Percentiles rank a stretch among this genome's conserved stretches.
phyloP scores from a whole-genome alignment of 1,140 invertebrate species.

The Drosophila prosaltans region DNA sequence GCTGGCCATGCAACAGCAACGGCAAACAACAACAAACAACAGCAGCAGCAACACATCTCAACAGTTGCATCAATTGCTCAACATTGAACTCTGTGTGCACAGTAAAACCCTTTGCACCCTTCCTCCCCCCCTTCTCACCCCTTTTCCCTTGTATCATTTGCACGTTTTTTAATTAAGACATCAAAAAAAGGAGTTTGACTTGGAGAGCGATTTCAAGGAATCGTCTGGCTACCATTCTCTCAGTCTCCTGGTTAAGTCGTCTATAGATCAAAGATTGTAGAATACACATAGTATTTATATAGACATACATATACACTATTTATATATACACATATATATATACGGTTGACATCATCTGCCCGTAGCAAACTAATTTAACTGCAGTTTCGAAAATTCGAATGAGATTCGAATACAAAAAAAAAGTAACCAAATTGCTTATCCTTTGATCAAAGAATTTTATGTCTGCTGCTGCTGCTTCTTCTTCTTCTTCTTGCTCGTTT shows the following conservation, averaged over 20 bases:
- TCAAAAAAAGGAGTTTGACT: slow-evolving; percentile 80
- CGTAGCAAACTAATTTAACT: slow-evolving; percentile 58
- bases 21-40: slow-evolving; percentile 36
- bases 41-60: slow-evolving; percentile 75
- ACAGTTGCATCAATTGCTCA: slow-evolving; percentile 82
- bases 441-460: slow-evolving; percentile 60
- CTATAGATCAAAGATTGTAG: slow-evolving; percentile 53
- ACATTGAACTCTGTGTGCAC: slow-evolving; percentile 76
- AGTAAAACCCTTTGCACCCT: slow-evolving; percentile 23
- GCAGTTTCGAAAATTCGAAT: slow-evolving; percentile 35
- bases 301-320: neutral
- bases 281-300: slow-evolving; percentile 11
- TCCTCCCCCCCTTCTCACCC: neutral
- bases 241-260: slow-evolving; percentile 40
- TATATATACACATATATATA: slow-evolving; percentile 2
- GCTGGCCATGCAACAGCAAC: slow-evolving; percentile 64
- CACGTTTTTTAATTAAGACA: slow-evolving; percentile 82
- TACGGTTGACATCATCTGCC: slow-evolving; percentile 27
- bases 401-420: slow-evolving; percentile 15
- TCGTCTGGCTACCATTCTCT: slow-evolving; percentile 50
- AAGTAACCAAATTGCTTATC: slow-evolving; percentile 62
- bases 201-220: slow-evolving; percentile 75
- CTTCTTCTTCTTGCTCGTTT: slow-evolving; percentile 34
- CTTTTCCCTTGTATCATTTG: slow-evolving; percentile 63
- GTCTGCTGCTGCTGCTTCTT: neutral